Base-by-base conservation (phyloP, 64 coral and sea anemone species). In the Montipora sp. region DNA sequence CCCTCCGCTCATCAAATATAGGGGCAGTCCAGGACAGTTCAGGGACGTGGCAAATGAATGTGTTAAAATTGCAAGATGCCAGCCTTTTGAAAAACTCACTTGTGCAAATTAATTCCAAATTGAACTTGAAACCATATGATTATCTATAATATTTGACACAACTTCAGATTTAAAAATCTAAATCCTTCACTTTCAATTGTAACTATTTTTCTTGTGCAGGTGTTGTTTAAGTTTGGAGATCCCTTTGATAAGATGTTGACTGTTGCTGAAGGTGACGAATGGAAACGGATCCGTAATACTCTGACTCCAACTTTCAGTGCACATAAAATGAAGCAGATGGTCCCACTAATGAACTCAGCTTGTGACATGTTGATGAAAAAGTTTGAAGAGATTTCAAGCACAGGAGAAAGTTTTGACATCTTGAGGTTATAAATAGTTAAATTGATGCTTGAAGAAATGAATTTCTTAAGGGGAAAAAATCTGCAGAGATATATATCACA, bases 311-410 rank as follows among this genome's bases (percentile, higher is more conserved):
- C 92, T 7, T 93, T 93, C 24, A 93, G 84, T 75, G 92, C 84
- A 7, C 85, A 73, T 48, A 93, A 93, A 11, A 74, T 93, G 9
- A 93, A 89, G 43, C 55, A 51, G 66, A 93, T 93, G 92, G 21
- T 84, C 8, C 77, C 85, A 48, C 43, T 89, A 11, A 93, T 93
- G 48, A 93, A 93, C n/a, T 21, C 51, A 13, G 20, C 77, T 20
- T 93, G 85, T 82, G 92, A 93, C 74, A 89, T 44, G 5, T 84
- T 93, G 66, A 89, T 93, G 84, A 75, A 81, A 61, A 93, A 89
- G 59, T 18, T 89, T 3, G 92, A 80, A 2, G 49, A 93, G n/a
- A 47, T 83, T 3, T 87, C 92, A 1, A 55, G 63, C 5, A 74
- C 47, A 18, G 85, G 36, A 36, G 77, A 88, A 13, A 93, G 84